Conservation (phyloP, 2,888 invertebrate species). For the Drosophila falleni region DNA sequence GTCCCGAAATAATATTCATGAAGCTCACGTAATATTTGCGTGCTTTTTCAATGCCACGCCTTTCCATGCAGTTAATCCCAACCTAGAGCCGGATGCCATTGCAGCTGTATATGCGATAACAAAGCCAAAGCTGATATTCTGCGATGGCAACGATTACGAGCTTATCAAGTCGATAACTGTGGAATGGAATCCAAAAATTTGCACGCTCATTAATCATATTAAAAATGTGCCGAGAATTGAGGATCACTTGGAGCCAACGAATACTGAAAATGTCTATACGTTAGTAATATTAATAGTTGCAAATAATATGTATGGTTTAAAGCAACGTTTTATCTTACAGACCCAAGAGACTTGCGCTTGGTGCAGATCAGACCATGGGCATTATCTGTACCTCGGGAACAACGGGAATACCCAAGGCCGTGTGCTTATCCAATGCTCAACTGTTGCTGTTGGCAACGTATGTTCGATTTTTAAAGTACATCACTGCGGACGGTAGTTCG, state of each 20-base stretch:
- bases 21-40: slow-evolving; percentile 58
- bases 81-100: slow-evolving; percentile 40
- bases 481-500: too few species aligned
- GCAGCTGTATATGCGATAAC: slow-evolving; percentile 50
- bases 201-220: slow-evolving; percentile 30
- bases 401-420: slow-evolving; percentile 68
- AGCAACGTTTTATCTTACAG: slow-evolving; percentile 8
- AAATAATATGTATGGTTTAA: background rate
- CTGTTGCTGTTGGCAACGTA: slow-evolving; percentile 26
- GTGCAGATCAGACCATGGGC: slow-evolving; percentile 51
- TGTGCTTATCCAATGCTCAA: slow-evolving; percentile 53
- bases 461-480: background rate
- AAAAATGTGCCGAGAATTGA: slow-evolving; percentile 29
- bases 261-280: slow-evolving; percentile 17
- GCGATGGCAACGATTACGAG: slow-evolving; percentile 54
- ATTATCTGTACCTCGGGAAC: slow-evolving; percentile 75
- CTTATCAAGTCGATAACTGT: slow-evolving; percentile 32
- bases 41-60: slow-evolving; percentile 60
- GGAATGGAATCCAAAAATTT: slow-evolving; percentile 45
- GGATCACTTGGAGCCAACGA: slow-evolving; percentile 13
- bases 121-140: slow-evolving; percentile 68
- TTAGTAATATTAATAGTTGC: slow-evolving; percentile 10
- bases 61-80: slow-evolving; percentile 64
- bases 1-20: slow-evolving; percentile 47
- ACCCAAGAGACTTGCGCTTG: slow-evolving; percentile 28